Evolutionary conservation across 2,797 vertebrate species (phyloP), one percentile per base, ranked within the genome.

Genomic region (Enteromius anoplus): DNA sequence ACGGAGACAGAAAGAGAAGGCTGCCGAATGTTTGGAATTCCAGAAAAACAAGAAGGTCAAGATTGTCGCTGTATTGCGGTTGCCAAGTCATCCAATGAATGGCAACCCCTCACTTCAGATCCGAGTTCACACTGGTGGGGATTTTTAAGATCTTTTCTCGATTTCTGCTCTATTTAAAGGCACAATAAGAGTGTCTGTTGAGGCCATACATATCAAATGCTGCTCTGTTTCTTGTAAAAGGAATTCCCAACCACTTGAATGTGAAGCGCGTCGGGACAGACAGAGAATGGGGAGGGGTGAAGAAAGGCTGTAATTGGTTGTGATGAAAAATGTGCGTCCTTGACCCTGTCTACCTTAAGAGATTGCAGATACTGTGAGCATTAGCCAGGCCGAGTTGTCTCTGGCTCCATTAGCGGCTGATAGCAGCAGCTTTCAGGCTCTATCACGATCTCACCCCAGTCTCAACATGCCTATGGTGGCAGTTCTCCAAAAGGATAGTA

Each of bases 301-400:
- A 5, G 55, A 51, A 76, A 37, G 72, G 80, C 34, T 84, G 84
- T 93, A 93, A 94, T 93, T 93, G 92, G 86, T 87, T 89, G 86
- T 77, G 89, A 92, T 94, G 93, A 95, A 93, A 93, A 93, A 95
- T 93, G 92, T 90, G 92, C 92, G 90, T 94, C 93, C 93, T 94
- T 95, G 93, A 94, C 93, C 94, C 90, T 91, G 88, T 88, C 85
- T 92, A 91, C 90, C 92, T 91, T 90, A 76, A 86, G 91, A 89
- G 91, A 92, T 75, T 87, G 90, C 86, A 91, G 92, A 93, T 90
- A 91, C 90, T 84, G 87, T 83, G 86, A 90, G 88, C 21, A 17
- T 78, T 88, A 78, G 26, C 75, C 60, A 78, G 42, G 47, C 72
- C 89, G 92, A 93, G 93, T 92, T 94, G 93, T 91, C 91, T 92